Evolutionary conservation across 2,113 vertebrate species (phyloP).

Genomic region (Xyliphius kryptos): DNA sequence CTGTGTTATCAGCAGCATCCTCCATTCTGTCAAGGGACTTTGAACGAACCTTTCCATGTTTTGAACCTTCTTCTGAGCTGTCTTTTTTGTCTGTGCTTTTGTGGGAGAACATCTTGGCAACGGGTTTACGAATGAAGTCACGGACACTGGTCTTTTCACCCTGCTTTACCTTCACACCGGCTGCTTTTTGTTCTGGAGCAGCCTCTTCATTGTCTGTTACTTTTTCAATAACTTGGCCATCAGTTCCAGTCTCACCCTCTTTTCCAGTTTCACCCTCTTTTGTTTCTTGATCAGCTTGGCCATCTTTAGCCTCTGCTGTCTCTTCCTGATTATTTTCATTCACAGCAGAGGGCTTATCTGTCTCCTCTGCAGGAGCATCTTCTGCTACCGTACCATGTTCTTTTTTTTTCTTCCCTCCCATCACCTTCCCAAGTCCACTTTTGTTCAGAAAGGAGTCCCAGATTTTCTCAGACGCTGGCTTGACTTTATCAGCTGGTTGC

Average conservation of each 20-base stretch:
- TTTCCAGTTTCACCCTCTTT: constrained; percentile 50
- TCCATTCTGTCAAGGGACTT: constrained; percentile 67
- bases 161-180: constrained; percentile 56
- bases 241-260: constrained; percentile 42
- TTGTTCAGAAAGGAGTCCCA: constrained; percentile 71
- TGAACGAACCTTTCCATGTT: constrained; percentile 57
- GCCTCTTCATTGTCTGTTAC: constrained; percentile 55
- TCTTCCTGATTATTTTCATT: constrained; percentile 48
- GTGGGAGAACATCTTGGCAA: constrained; percentile 70
- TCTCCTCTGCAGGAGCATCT: constrained; percentile 47
- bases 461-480: constrained; percentile 54
- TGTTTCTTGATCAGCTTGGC: constrained; percentile 42
- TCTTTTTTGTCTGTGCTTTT: constrained; percentile 71
- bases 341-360: constrained; percentile 44
- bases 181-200: constrained; percentile 55
- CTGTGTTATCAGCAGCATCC: constrained; percentile 55
- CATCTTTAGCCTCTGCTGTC: constrained; percentile 34
- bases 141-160: constrained; percentile 64
- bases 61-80: constrained; percentile 26
- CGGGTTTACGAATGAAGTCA: constrained; percentile 68
- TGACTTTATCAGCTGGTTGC: constrained; percentile 55
- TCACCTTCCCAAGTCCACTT: constrained; percentile 70
- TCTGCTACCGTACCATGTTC: constrained; percentile 47
- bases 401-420: constrained; percentile 67
- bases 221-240: constrained; percentile 50